Evolutionary conservation across 1,140 invertebrate genomes (phyloP).

Genomic region (Pomacea maculata): DNA sequence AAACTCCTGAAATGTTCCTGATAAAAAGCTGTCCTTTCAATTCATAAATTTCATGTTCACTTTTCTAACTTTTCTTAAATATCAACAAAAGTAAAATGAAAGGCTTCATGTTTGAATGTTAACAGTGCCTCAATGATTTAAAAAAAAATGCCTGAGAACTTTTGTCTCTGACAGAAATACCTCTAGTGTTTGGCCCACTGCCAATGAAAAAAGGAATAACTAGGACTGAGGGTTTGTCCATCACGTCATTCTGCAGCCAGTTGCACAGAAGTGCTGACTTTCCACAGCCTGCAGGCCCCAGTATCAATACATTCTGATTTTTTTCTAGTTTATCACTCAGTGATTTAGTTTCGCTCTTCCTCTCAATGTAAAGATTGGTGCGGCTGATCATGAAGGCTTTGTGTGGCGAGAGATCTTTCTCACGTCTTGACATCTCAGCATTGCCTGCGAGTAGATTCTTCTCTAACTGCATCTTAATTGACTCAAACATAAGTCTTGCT

Average conservation of each 20-base stretch:
- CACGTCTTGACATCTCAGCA: neutral
- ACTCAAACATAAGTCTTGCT: conserved; percentile 55
- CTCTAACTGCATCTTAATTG: conserved; percentile 46
- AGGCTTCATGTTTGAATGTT: neutral
- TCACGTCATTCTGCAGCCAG: conserved; percentile 31
- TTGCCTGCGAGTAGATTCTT: conserved; percentile 37
- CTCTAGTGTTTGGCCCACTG: conserved; percentile 38
- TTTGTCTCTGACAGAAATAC: conserved; percentile 22
- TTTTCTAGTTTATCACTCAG: conserved; percentile 6
- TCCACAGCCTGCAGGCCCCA: conserved; percentile 43
- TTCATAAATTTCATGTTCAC: too few species aligned
- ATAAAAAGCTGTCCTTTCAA: too few species aligned
- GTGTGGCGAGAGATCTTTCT: conserved; percentile 37
- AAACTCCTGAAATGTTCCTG: too few species aligned
- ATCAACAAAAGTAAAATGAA: neutral
- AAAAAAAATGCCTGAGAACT: neutral
- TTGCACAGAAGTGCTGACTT: conserved; percentile 49
- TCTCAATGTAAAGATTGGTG: conserved; percentile 34
- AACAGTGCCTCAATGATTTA: neutral
- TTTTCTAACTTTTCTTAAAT: too few species aligned
- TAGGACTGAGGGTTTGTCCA: conserved; percentile 18
- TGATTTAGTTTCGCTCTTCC: conserved; percentile 28
- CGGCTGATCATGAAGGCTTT: conserved; percentile 43
- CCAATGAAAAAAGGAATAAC: conserved; percentile 48
- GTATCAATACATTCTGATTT: conserved; percentile 30